These are phyloP conservation scores for Drosophila aldrichi DNA, from an alignment of 2,888 invertebrate genomes.

Conservation along the genomic window DNA sequence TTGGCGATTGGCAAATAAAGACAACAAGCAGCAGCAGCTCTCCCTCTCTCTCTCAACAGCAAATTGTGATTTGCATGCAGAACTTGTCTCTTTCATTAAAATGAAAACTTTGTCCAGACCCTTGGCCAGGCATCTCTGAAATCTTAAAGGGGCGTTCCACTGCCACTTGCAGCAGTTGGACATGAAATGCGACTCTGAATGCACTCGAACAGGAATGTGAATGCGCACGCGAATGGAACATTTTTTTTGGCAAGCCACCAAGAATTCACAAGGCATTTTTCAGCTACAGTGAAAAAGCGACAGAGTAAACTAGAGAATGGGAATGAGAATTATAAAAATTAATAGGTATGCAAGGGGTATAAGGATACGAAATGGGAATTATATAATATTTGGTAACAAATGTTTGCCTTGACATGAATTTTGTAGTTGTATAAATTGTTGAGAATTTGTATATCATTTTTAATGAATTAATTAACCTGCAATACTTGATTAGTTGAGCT, in stretches of 20 bases:
- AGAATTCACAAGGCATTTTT: conserved; percentile 46
- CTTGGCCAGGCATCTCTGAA: conserved; percentile 2
- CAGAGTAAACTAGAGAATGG: not conserved
- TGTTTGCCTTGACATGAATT: no score
- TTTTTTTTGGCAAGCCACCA: conserved; percentile 65
- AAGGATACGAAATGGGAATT: no score
- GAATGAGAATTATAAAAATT: not conserved
- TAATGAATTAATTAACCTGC: no score
- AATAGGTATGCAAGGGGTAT: not conserved
- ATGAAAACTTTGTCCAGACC: conserved; percentile 29
- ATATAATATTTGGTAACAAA: not conserved
- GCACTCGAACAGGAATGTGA: conserved; percentile 6
- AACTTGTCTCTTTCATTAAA: conserved; percentile 24
- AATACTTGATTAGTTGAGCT: no score
- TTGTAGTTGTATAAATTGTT: not conserved
- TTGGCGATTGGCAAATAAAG: conserved; percentile 66
- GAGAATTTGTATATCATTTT: no score
- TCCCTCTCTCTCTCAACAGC: conserved; percentile 14
- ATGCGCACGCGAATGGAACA: conserved; percentile 16
- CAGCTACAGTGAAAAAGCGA: not conserved
- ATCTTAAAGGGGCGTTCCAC: conserved; percentile 42
- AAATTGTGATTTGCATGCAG: conserved; percentile 44
- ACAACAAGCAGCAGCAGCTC: conserved; percentile 17
- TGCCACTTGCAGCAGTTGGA: conserved; percentile 33
- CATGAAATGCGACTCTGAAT: conserved; percentile 18